Base-by-base conservation (phyloP, 2,113 vertebrate species). In the Lagopus leucura region DNA sequence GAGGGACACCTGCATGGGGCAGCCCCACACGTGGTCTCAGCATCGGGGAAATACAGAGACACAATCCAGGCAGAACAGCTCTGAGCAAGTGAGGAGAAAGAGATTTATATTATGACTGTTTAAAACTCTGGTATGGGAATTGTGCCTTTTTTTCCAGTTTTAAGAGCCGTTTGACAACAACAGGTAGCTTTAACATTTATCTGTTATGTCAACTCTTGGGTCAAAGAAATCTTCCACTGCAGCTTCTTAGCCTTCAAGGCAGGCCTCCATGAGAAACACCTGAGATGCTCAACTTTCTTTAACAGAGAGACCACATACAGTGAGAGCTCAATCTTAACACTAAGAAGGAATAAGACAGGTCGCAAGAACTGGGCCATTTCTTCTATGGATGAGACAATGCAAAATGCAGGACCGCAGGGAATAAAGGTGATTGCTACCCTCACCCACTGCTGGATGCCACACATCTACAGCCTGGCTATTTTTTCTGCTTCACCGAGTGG, bases 11-110 rank as follows among this genome's bases (percentile, higher is more conserved):
- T 71, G 64, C 22, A 71, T 71, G 71, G 45, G 22, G 42, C 13
- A 0, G 11, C 8, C 40, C 25, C 48, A 48, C 1, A 45, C 20
- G 15, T 14, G 10, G 45, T 19, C 55, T 57, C 3, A 1, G 20
- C n/a, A 65, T 1, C 13, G 30, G 13, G 3, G 10, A 10, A 87
- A 90, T n/a, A 52, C 57, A 36, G 32, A 83, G 22, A 61, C 1
- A 3, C 0, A 2, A 81, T 28, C 64, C 19, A 9, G 30, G 19
- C 34, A 65, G 14, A 63, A 89, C 83, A 71, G 34, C 43, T 8
- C 16, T 13, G 11, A 65, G 20, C n/a, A 48, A 86, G 32, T 4
- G 2, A 76, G 40, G 1, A 47, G 13, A 66, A 18, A 78, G 25
- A 13, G 8, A 72, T 76, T 92, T 76, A 60, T 36, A 60, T 34